Evolutionary conservation across 2,888 invertebrate species (phyloP).

Genomic region (Archips xylosteana): DNA sequence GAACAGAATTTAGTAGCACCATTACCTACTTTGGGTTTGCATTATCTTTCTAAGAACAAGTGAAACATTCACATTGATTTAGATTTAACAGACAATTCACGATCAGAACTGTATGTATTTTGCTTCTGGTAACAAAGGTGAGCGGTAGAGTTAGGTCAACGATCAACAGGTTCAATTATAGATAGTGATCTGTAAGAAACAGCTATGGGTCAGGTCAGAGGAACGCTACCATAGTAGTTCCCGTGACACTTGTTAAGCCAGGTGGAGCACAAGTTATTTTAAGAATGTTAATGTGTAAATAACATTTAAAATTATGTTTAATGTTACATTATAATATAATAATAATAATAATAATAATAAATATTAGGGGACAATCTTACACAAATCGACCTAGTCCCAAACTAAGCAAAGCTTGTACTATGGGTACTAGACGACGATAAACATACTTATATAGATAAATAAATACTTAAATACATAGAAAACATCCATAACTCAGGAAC

Average conservation of each 20-base stretch:
- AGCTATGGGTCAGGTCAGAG: conserved; percentile 52
- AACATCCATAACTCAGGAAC: too few relatives aligned
- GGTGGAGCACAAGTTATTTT: not conserved
- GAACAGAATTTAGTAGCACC: not conserved
- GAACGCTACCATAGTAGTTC: conserved; percentile 45
- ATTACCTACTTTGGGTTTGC: not conserved
- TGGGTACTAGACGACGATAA: too few relatives aligned
- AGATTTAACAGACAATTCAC: conserved; percentile 49
- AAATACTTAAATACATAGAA: too few relatives aligned
- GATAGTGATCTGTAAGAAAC: conserved; percentile 53
- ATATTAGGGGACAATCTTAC: too few relatives aligned
- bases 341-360: too few relatives aligned
- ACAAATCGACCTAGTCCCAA: too few relatives aligned
- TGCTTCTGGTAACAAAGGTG: conserved; percentile 60
- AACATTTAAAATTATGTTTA: too few relatives aligned
- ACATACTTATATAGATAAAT: too few relatives aligned
- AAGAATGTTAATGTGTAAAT: too few relatives aligned
- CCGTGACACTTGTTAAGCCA: conserved; percentile 37
- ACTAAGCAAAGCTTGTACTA: too few relatives aligned
- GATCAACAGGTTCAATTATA: conserved; percentile 59
- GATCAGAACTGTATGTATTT: conserved; percentile 45
- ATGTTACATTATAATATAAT: too few relatives aligned
- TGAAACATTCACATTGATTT: conserved; percentile 53
- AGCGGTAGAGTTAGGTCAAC: conserved; percentile 55
- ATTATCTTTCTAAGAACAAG: conserved; percentile 26